These are phyloP conservation scores for Eupeodes luniger DNA, from an alignment of 2,888 invertebrate species.

Conservation along the genomic window DNA sequence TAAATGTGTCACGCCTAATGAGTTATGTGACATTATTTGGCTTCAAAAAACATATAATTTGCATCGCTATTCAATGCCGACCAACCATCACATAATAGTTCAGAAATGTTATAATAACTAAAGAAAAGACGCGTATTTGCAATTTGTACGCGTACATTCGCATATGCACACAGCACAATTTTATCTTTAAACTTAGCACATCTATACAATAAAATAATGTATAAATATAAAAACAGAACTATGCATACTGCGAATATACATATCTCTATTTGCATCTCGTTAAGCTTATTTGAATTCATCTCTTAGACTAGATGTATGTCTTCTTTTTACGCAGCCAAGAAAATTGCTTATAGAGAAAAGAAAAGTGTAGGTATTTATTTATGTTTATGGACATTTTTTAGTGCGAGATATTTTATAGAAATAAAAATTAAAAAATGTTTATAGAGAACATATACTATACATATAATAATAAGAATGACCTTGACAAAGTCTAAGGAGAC, in stretches of 20 bases:
- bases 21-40: conserved; percentile 56
- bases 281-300: neutral
- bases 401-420: neutral
- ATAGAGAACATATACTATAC: neutral
- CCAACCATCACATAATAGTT: conserved; percentile 19
- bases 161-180: conserved; percentile 27
- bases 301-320: neutral
- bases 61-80: conserved; percentile 53
- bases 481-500: neutral
- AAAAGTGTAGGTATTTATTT: neutral
- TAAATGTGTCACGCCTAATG: conserved; percentile 58
- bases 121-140: conserved; percentile 42
- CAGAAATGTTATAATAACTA: neutral
- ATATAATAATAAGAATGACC: neutral
- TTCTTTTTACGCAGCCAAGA: neutral
- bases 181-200: neutral
- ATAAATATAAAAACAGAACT: neutral
- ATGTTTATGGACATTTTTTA: neutral
- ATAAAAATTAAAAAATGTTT: neutral
- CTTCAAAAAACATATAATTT: conserved; percentile 33
- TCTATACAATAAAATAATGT: neutral
- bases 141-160: conserved; percentile 41
- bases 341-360: neutral
- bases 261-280: conserved; percentile 3
- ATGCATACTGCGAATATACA: neutral